Base-by-base conservation (phyloP, 2,113 vertebrate species). In the Pipra filicauda region DNA sequence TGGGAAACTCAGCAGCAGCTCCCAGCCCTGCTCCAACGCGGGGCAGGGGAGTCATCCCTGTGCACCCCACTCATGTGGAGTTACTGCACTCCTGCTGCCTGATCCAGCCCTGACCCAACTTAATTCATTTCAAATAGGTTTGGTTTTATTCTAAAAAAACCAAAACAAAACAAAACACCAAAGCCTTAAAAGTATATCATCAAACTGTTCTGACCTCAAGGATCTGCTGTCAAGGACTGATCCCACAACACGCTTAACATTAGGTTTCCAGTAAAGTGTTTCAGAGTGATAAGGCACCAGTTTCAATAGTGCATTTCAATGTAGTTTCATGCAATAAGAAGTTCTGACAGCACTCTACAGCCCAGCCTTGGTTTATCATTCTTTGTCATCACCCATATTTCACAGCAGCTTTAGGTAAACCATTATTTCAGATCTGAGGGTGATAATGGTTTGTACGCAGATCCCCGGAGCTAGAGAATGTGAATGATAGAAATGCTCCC, bases 191-290 rank as follows among this genome's bases (percentile, higher is more conserved):
- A 65, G 33, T 9, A 27, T 11, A 8, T 1, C 43, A 6, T 2
- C 1, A 16, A 21, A 27, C 43, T 12, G 16, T 2, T 57, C 4
- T 5, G 59, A 21, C 43, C 37, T 21, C 5, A 5, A 35, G 59
- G 48, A 73, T 62, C 2, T 3, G 10, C n/a, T 49, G 31, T 18
- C 44, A 51, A 58, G 17, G 26, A 64, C 54, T 64, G 81, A 49
- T 73, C 67, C 18, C 87, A 86, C 14, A n/a, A 48, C 16, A 27
- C 0, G 0, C 20, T 22, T 8, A 35, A 43, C 66, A 58, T 5
- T 12, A 20, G 35, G 9, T 84, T 96, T 94, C 95, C 93, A 83
- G 93, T 94, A 96, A 96, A 90, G 83, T 1, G 12, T 61, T 77
- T 86, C 61, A 18, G 61, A 61, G 35, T n/a, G 70, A 82, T 72